phyloP scores from a whole-genome alignment of 2,113 vertebrate species.

The Erythrolamprus reginae region DNA sequence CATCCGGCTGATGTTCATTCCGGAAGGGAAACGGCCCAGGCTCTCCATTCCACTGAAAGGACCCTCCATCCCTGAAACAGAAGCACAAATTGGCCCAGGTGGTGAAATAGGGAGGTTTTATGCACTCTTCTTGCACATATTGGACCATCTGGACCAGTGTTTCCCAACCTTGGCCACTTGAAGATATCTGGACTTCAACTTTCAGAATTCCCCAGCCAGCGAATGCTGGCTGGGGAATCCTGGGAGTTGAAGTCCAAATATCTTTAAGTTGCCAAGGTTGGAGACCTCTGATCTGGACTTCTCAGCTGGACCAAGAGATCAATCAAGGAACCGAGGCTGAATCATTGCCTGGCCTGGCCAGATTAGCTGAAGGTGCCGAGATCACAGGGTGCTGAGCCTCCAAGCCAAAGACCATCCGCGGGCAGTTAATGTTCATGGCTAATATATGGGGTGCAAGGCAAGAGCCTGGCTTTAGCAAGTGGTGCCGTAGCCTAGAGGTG shows the following conservation, averaged over 20 bases:
- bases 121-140: too few species aligned
- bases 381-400: background rate
- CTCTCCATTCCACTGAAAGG: constrained; percentile 82
- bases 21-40: constrained; percentile 89
- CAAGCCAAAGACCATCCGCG: background rate
- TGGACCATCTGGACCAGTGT: too few species aligned
- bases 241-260: too few species aligned
- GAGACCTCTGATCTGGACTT: too few species aligned
- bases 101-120: background rate
- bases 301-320: background rate
- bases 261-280: too few species aligned
- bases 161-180: too few species aligned
- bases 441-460: background rate
- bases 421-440: background rate
- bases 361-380: background rate
- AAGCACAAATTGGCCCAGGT: fast-evolving
- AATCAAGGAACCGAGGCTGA: background rate
- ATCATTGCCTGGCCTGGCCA: background rate
- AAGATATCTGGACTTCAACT: too few species aligned
- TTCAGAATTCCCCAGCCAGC: too few species aligned
- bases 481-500: too few species aligned
- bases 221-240: too few species aligned
- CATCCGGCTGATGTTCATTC: constrained; percentile 88
- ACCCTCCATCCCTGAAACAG: constrained; percentile 85
- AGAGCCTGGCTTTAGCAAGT: background rate